Percentiles rank a stretch among this genome's conserved stretches.
Evolutionary conservation across 2,113 vertebrate genomes (phyloP).

Genomic region (Astur gentilis): DNA sequence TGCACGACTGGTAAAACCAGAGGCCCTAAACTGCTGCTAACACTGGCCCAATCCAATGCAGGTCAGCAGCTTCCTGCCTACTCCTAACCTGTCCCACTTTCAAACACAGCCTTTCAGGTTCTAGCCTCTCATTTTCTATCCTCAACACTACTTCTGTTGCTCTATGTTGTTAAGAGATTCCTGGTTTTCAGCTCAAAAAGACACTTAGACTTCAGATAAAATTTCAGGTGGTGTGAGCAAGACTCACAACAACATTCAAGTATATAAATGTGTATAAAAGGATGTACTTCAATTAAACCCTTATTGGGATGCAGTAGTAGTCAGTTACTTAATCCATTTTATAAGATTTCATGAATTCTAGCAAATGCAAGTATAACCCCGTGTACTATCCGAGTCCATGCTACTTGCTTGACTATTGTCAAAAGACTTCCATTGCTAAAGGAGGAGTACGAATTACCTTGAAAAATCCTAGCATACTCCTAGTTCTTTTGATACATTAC

Average conservation of each 20-base stretch:
- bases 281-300: neutral
- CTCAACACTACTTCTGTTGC: neutral
- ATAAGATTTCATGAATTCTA: neutral
- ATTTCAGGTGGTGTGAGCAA: neutral
- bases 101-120: neutral
- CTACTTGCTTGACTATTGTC: neutral
- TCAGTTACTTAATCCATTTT: neutral
- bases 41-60: rapidly evolving
- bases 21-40: neutral
- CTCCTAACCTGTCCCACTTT: neutral
- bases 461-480: neutral
- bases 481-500: neutral
- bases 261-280: neutral
- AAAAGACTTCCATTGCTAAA: neutral
- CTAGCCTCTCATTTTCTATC: neutral
- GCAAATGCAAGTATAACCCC: neutral
- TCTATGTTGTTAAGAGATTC: neutral
- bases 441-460: neutral
- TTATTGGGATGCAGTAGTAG: neutral
- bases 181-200: neutral
- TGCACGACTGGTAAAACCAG: neutral
- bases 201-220: neutral
- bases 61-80: neutral
- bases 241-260: neutral
- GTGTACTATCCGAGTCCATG: neutral